Evolutionary conservation across 2,113 vertebrate species (phyloP).

Genomic region (Dicentrarchus labrax): DNA sequence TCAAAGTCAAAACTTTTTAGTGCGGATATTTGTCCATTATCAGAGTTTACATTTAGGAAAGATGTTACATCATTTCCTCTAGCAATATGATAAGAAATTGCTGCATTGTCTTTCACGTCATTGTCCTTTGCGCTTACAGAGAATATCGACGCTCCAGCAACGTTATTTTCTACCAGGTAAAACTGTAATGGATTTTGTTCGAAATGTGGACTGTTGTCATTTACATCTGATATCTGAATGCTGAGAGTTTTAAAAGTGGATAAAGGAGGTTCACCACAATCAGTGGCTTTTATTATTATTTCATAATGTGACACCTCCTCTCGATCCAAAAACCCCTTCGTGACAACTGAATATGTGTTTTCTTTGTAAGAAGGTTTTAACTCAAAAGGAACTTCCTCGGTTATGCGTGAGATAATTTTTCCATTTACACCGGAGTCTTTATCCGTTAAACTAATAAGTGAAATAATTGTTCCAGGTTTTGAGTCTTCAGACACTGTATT

Average conservation of each 20-base stretch:
- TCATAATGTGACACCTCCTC: no score
- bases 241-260: no score
- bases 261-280: no score
- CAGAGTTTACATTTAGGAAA: slow-evolving; percentile 70
- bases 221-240: slow-evolving; percentile 74
- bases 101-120: slow-evolving; percentile 71
- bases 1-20: slow-evolving; percentile 84
- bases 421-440: slow-evolving; percentile 73
- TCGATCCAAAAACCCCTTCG: no score
- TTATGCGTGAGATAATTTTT: slow-evolving; percentile 78
- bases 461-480: slow-evolving; percentile 65
- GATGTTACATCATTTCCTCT: slow-evolving; percentile 35
- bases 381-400: slow-evolving; percentile 55
- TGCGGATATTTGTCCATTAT: slow-evolving; percentile 71
- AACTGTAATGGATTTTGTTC: slow-evolving; percentile 47
- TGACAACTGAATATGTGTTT: no score
- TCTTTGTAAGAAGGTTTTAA: slow-evolving; percentile 76
- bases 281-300: no score
- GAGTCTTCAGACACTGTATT: slow-evolving; percentile 80
- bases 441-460: slow-evolving; percentile 70
- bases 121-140: slow-evolving; percentile 68
- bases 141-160: slow-evolving; percentile 57
- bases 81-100: slow-evolving; percentile 64
- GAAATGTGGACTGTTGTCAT: slow-evolving; percentile 78
- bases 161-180: slow-evolving; percentile 77